Evolutionary conservation across 2,113 vertebrate species (phyloP), one percentile per base, ranked within the genome.

Genomic region (Chlorodrepanis virens): DNA sequence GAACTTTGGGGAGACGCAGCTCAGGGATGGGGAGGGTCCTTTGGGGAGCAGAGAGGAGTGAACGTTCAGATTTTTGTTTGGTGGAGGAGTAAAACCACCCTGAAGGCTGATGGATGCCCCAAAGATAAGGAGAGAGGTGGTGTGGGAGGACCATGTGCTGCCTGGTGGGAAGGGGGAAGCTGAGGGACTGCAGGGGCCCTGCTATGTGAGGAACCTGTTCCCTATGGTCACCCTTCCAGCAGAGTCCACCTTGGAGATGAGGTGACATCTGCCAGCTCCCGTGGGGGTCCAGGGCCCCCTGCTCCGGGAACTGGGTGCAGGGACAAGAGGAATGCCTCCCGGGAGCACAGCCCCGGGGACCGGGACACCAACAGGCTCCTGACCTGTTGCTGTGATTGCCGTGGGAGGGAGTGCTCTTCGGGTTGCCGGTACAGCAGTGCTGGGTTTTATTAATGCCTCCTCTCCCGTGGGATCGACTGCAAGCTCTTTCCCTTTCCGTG

Each of bases 301-400:
- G 13, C 7, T 81, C 20, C 31, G 7, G 42, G 67, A 39, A 4
- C 29, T 40, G 53, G 53, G n/a, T 54, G 56, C 65, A 12, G 40
- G 21, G 21, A 42, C 15, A 56, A 31, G 57, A 35, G 44, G 31
- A 85, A 61, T 24, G 1, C 49, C 28, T 42, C 23, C 23, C 2
- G 6, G 39, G 70, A 83, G 13, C 61, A 7, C 47, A 63, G 61
- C 72, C 64, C n/a, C 4, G 13, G 35, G 60, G 25, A 61, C 17
- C 6, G 44, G 60, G 70, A 64, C 4, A 2, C 29, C 44, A n/a
- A 44, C 94, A 96, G 83, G 83, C 83, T 94, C n/a, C 80, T 22
- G 93, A 94, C 95, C 89, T 96, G 96, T 95, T 95, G 96, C 95
- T 84, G 76, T 9, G 4, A 20, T 75, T 40, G 56, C 71, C 21